These are phyloP conservation scores for Emydoidea blandingii DNA, from an alignment of 2,797 vertebrate genomes.

Conservation along the genomic window DNA sequence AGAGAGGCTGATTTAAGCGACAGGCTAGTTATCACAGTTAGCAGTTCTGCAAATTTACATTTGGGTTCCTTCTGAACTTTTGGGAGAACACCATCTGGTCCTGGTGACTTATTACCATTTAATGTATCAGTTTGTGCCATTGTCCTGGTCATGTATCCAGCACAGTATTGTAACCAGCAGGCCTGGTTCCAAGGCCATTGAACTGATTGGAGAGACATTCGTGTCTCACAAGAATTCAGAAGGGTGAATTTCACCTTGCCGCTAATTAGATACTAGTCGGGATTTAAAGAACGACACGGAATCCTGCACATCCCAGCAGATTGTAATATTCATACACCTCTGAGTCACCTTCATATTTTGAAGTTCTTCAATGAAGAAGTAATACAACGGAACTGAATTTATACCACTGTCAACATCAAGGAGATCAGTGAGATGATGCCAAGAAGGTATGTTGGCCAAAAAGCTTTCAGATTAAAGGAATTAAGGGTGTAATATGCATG, in stretches of 20 bases:
- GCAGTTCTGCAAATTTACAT: too few relatives aligned
- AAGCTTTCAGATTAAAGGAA: neutral
- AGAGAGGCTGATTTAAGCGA: too few relatives aligned
- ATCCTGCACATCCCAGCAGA: too few relatives aligned
- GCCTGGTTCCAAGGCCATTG: neutral
- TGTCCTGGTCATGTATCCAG: neutral
- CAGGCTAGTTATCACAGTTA: too few relatives aligned
- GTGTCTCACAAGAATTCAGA: neutral
- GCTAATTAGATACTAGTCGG: neutral
- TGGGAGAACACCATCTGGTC: too few relatives aligned
- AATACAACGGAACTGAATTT: too few relatives aligned
- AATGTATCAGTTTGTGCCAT: too few relatives aligned
- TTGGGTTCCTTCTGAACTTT: too few relatives aligned
- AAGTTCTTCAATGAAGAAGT: neutral
- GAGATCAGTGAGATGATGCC: neutral
- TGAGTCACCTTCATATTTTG: neutral
- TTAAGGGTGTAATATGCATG: fast-evolving
- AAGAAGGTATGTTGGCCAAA: neutral
- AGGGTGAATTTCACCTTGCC: neutral
- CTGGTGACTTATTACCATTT: too few relatives aligned
- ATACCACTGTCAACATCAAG: neutral
- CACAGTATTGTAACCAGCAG: neutral
- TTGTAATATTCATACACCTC: neutral
- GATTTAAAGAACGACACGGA: neutral
- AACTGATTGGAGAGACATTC: neutral